Evolutionary conservation across 1,140 invertebrate species (phyloP), one percentile per base, ranked within the genome.

Genomic region (Nephotettix cincticeps): DNA sequence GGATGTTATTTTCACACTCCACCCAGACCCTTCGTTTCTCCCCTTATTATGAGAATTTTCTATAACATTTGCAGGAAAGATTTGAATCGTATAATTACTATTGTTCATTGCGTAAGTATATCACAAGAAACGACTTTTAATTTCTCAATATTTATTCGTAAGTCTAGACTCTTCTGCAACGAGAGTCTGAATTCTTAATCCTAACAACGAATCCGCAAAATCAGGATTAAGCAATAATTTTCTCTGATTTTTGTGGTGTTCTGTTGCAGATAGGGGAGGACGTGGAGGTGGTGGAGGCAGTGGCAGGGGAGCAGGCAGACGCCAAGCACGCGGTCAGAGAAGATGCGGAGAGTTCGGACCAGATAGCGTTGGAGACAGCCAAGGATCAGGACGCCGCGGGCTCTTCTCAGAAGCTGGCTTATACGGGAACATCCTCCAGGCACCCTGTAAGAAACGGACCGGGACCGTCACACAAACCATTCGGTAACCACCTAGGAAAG

Each of bases 221-320:
- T 40, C 6, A 40, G 17, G 36, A 9, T 6, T 40, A 17, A 40
- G 6, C 36, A 6, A 9, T 40, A 6, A 9, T 40, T 40, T 17
- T 9, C 36, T 17, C 36, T 40, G 6, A 51, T 51, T 51, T 51
- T 9, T 21, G 14, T 51, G 14, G 21, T 51, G 21, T 1, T 61
- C 14, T 70, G 54, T 70, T 70, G 17, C 72, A 73, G 74, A 30
- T 70, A 36, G 58, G 58, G 2, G 74, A 75, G 68, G 74, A 75
- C 71, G 74, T 75, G 19, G 74, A 75, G 40, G 73, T 75, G 0
- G 73, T 75, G 14, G 74, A 75, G 66, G 74, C 74, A 3, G 71
- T 75, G 19, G 69, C 74, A 14, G 73, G 72, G 13, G 68, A 64
- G 29, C 61, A 69, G 51, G 45, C 66, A 23, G 69, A 72, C 51